phyloP scores from a whole-genome alignment of 2,113 vertebrate species.

The Microtus richardsoni region DNA sequence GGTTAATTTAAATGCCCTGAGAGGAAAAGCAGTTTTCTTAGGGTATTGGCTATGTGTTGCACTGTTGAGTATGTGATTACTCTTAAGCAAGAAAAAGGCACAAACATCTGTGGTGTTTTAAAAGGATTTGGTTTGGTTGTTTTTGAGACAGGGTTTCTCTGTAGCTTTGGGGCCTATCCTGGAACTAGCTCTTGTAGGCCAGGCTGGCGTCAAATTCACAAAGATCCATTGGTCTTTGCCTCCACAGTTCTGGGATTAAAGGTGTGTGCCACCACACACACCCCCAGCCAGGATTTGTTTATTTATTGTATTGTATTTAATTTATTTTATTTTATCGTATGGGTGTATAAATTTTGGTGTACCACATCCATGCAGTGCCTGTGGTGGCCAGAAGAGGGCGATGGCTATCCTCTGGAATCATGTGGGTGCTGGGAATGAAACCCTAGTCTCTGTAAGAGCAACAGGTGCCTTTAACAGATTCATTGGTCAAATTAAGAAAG shows the following conservation, averaged over 20 bases:
- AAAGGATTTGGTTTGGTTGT: no score
- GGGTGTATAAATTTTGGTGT: background rate
- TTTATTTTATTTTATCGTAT: background rate
- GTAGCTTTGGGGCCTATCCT: no score
- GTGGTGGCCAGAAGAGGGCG: background rate
- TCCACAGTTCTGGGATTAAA: no score
- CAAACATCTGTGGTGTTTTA: background rate
- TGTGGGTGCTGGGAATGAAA: background rate
- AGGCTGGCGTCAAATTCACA: no score
- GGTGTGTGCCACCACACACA: no score
- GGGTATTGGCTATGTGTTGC: background rate
- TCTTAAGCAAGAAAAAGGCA: background rate
- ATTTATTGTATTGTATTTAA: no score
- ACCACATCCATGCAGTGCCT: background rate
- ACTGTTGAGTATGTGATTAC: background rate
- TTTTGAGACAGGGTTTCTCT: no score
- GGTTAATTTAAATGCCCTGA: background rate
- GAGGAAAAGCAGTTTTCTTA: background rate
- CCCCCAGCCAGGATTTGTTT: no score
- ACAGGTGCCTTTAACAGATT: background rate
- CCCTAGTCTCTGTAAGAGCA: no score
- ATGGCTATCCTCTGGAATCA: background rate
- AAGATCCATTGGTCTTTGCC: no score
- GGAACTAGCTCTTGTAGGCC: no score
- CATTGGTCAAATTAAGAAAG: background rate